Percentiles rank a stretch among this genome's conserved stretches.
These are phyloP conservation scores for Zaprionus taronus DNA, from an alignment of 1,140 invertebrate genomes.

Conservation along the genomic window DNA sequence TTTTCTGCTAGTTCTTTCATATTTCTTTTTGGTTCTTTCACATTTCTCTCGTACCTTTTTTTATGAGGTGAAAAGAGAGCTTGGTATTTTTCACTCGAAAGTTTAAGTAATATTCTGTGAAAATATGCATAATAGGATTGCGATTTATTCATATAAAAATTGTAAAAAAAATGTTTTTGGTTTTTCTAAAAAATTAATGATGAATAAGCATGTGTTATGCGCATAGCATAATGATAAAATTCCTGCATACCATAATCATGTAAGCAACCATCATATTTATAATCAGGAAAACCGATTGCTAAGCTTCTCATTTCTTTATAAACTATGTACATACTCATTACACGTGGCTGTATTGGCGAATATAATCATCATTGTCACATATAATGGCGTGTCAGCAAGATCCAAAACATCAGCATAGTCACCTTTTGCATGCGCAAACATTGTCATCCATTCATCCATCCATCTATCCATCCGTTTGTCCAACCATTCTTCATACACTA, in stretches of 20 bases:
- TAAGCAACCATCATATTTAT: slow-evolving; percentile 6
- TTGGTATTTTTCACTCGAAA: neutral
- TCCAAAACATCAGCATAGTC: slow-evolving; percentile 56
- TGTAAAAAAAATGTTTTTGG: neutral
- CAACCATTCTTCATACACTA: slow-evolving; percentile 14
- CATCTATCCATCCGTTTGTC: slow-evolving; percentile 3
- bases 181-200: neutral
- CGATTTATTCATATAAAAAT: neutral
- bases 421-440: slow-evolving; percentile 40
- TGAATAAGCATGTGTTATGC: neutral
- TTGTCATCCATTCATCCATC: slow-evolving; percentile 20
- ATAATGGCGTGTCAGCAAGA: slow-evolving; percentile 32
- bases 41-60: slow-evolving; percentile 9
- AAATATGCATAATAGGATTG: neutral
- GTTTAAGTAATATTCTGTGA: neutral
- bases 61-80: neutral
- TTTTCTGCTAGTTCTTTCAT: slow-evolving; percentile 3
- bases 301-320: slow-evolving; percentile 16
- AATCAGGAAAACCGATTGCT: slow-evolving; percentile 9
- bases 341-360: slow-evolving; percentile 9
- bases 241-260: neutral
- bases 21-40: slow-evolving; percentile 13
- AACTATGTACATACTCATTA: neutral
- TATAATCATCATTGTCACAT: slow-evolving; percentile 23
- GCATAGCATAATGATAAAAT: neutral